Evolutionary conservation across 2,113 vertebrate genomes (phyloP).

Genomic region (Panthera leo): DNA sequence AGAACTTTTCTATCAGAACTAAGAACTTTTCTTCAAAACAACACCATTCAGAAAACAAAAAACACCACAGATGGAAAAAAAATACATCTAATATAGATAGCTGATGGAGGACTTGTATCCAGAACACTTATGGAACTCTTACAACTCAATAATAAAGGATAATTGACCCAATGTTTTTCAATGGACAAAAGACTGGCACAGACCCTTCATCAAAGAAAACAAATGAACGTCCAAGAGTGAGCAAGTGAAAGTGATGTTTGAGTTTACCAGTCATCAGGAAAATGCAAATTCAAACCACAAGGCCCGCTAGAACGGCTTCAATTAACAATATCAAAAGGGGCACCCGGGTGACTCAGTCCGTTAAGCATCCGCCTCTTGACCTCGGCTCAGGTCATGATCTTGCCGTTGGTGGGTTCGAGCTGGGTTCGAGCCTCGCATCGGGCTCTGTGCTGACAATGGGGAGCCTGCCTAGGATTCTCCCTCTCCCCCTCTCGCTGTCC

Average conservation of each 20-base stretch:
- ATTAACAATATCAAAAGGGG: not conserved
- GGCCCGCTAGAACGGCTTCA: not conserved
- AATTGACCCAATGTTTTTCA: not conserved
- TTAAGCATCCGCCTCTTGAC: too few species aligned
- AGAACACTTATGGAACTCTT: not conserved
- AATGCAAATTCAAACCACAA: not conserved
- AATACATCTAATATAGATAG: not conserved
- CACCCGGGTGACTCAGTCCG: too few species aligned
- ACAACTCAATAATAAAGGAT: not conserved
- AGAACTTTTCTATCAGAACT: not conserved
- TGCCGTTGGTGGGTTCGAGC: too few species aligned
- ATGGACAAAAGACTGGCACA: rapidly evolving
- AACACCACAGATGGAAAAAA: not conserved
- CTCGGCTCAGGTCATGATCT: too few species aligned
- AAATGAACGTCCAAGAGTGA: not conserved
- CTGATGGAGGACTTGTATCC: not conserved
- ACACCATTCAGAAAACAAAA: not conserved
- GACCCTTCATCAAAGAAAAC: not conserved
- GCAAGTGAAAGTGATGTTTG: not conserved
- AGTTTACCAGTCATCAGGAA: not conserved
- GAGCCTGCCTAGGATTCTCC: too few species aligned
- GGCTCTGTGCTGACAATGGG: too few species aligned
- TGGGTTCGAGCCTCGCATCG: too few species aligned
- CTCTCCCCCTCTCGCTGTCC: too few species aligned
- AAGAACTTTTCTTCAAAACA: not conserved